A percentile compares a stretch with the other conserved stretches of the same genome.
These are phyloP conservation scores for Seira ritae DNA, from an alignment of 2,888 invertebrate species.

Conservation along the genomic window DNA sequence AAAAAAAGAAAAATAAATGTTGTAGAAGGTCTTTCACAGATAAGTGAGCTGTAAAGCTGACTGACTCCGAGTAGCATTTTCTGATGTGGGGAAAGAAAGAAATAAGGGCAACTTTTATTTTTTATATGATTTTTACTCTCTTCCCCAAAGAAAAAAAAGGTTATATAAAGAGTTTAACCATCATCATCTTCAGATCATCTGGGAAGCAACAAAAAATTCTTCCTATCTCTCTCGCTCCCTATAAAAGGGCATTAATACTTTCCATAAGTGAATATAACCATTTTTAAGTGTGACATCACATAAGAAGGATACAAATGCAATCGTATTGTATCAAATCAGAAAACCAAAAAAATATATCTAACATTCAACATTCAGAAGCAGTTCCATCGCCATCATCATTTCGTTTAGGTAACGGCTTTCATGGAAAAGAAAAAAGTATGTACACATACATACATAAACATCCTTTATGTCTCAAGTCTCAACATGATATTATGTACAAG, in stretches of 20 bases:
- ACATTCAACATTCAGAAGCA: constrained; percentile 48
- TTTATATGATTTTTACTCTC: constrained; percentile 43
- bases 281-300: constrained; percentile 49
- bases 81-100: constrained; percentile 29
- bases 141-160: constrained; percentile 32
- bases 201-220: background rate
- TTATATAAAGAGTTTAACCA: constrained; percentile 18
- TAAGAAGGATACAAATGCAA: constrained; percentile 24
- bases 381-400: constrained; percentile 50
- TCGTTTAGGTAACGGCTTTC: constrained; percentile 50
- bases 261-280: constrained; percentile 46
- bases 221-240: background rate
- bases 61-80: constrained; percentile 42
- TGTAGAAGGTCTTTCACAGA: constrained; percentile 64
- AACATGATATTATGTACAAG: too few species aligned
- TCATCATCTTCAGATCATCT: constrained; percentile 27
- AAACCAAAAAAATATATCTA: constrained; percentile 19
- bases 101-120: constrained; percentile 60
- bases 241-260: constrained; percentile 41
- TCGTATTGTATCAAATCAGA: constrained; percentile 31
- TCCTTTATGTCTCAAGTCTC: background rate
- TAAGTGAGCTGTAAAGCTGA: constrained; percentile 65
- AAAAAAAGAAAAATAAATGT: constrained; percentile 61
- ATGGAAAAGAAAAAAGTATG: background rate
- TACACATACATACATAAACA: background rate